These are phyloP conservation scores for Tolmerus cingulatus DNA, from an alignment of 2,888 invertebrate species.

Conservation along the genomic window DNA sequence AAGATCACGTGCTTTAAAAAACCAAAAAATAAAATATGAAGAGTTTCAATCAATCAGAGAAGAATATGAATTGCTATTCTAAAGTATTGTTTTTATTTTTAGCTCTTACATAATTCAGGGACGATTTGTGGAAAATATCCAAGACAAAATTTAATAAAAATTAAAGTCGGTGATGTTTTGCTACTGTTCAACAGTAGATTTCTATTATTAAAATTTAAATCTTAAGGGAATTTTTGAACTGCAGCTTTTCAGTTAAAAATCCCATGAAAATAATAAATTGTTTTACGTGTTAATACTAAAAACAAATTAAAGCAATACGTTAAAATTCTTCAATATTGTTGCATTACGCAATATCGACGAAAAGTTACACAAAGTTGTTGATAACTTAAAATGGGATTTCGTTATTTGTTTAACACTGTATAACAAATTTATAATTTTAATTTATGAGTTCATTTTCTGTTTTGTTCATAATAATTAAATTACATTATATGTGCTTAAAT, in stretches of 20 bases:
- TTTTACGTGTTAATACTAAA: background rate
- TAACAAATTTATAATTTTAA: background rate
- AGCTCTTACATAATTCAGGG: background rate
- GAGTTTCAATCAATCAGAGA: background rate
- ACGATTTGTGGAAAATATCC: background rate
- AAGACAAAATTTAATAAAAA: no score
- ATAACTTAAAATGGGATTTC: background rate
- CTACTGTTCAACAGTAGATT: background rate
- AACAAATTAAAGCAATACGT: background rate
- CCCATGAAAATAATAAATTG: background rate
- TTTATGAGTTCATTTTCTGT: no score
- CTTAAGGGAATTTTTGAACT: background rate
- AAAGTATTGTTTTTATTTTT: no score
- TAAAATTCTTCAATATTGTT: background rate
- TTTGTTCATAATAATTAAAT: no score
- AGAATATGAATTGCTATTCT: background rate
- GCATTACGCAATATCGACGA: background rate
- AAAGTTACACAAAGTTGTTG: background rate
- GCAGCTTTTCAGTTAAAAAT: background rate
- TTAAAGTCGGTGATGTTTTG: no score
- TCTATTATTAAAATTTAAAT: background rate
- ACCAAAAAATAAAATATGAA: background rate
- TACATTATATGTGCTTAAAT: no score
- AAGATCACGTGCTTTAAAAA: background rate
- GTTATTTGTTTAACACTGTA: background rate